These are phyloP conservation scores for Ectemnius cavifrons DNA, from an alignment of 2,888 invertebrate species.

Conservation along the genomic window DNA sequence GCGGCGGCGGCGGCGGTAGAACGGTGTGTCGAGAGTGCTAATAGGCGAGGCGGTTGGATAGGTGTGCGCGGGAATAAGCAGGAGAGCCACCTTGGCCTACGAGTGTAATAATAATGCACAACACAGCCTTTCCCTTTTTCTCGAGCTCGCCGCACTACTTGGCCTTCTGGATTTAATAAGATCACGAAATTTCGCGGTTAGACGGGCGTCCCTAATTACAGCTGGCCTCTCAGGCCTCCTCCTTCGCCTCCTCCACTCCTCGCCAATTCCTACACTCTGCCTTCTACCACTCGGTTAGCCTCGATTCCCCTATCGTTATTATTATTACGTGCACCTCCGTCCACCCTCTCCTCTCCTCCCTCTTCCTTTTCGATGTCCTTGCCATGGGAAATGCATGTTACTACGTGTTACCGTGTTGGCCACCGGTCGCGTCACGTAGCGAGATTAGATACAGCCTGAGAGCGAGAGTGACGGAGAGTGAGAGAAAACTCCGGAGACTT, in stretches of 20 bases:
- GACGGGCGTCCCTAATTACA: slow-evolving; percentile 70
- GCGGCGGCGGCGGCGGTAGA: not conserved
- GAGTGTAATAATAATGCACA: slow-evolving; percentile 53
- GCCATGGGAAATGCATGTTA: slow-evolving; percentile 53
- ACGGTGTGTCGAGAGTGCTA: slow-evolving; percentile 2
- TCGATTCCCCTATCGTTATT: slow-evolving; percentile 62
- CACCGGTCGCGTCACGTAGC: slow-evolving; percentile 12
- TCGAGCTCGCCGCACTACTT: slow-evolving; percentile 26
- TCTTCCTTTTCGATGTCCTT: slow-evolving; percentile 49
- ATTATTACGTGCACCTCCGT: slow-evolving; percentile 47
- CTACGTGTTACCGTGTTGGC: not conserved
- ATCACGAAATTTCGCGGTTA: slow-evolving; percentile 77
- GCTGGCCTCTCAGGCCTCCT: slow-evolving; percentile 45
- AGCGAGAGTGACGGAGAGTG: too few relatives aligned
- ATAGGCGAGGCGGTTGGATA: too few relatives aligned
- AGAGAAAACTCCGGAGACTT: slow-evolving; percentile 21
- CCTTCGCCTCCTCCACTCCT: slow-evolving; percentile 43
- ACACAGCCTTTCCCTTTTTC: slow-evolving; percentile 62
- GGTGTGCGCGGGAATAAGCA: not conserved
- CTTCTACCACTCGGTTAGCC: slow-evolving; percentile 46
- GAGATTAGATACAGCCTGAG: slow-evolving; percentile 40
- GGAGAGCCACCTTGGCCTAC: slow-evolving; percentile 53
- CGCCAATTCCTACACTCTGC: not conserved
- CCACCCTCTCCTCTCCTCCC: slow-evolving; percentile 4
- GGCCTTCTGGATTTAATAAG: slow-evolving; percentile 71